Conservation (phyloP, 2,113 vertebrate genomes). For the Upupa epops region DNA sequence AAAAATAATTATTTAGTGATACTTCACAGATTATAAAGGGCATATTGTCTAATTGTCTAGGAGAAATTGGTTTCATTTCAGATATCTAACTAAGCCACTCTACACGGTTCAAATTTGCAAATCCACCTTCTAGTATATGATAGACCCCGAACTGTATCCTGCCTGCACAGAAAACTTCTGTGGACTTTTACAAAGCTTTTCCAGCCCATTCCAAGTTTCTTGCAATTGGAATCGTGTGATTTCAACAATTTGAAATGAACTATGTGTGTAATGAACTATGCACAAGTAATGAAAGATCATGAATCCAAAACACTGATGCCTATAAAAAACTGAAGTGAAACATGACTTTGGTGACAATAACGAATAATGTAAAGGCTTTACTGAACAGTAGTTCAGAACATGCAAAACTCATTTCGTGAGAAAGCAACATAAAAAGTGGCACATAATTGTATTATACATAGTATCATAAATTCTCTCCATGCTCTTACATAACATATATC, state of each 20-base stretch:
- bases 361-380: background rate
- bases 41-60: background rate
- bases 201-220: background rate
- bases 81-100: background rate
- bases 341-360: background rate
- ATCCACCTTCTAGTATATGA: background rate
- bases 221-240: background rate
- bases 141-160: background rate
- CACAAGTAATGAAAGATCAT: background rate
- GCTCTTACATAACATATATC: background rate
- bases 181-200: background rate
- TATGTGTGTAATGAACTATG: background rate
- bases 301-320: background rate
- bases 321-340: background rate
- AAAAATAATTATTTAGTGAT: background rate
- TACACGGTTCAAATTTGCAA: background rate
- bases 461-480: background rate
- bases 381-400: constrained; percentile 20
- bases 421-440: background rate
- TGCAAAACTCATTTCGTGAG: background rate
- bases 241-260: background rate
- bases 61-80: constrained; percentile 24
- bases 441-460: background rate
- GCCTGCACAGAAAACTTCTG: background rate
- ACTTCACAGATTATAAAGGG: background rate